A percentile compares a stretch with the other conserved stretches of the same genome.
Evolutionary conservation across 2,113 vertebrate species (phyloP).

Genomic region (Passer montanus): DNA sequence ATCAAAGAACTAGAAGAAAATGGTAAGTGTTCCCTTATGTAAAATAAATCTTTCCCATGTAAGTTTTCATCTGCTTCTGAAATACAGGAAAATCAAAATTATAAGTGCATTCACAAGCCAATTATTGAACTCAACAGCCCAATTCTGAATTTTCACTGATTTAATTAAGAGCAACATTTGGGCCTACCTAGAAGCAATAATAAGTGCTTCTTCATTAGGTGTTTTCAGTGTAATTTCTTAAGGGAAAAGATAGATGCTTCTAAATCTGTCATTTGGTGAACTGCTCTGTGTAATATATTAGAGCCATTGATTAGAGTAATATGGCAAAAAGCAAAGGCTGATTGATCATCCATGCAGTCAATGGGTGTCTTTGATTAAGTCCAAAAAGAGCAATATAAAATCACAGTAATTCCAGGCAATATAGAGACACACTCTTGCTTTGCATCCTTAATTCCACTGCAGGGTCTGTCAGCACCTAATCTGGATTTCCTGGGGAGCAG

Average conservation of each 20-base stretch:
- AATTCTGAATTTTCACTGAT: conserved; percentile 45
- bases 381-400: conserved; percentile 63
- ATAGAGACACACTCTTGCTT: conserved; percentile 5
- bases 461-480: background rate
- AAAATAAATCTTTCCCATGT: conserved; percentile 18
- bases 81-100: conserved; percentile 45
- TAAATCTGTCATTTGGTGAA: conserved; percentile 70
- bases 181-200: conserved; percentile 39
- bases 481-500: background rate
- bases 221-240: conserved; percentile 69
- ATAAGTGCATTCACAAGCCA: conserved; percentile 8
- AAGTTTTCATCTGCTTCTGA: conserved; percentile 35
- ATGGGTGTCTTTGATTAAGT: conserved; percentile 53
- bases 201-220: conserved; percentile 64
- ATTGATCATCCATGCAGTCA: conserved; percentile 46
- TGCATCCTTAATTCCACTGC: background rate
- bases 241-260: conserved; percentile 65
- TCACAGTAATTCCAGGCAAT: conserved; percentile 63
- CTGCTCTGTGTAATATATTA: conserved; percentile 71
- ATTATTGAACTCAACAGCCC: conserved; percentile 17
- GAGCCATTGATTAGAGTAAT: conserved; percentile 73
- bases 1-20: background rate
- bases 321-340: conserved; percentile 72
- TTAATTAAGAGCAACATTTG: conserved; percentile 61
- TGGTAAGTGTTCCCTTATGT: background rate